These are phyloP conservation scores for Sterna hirundo DNA, from an alignment of 2,113 vertebrate species.

Conservation along the genomic window DNA sequence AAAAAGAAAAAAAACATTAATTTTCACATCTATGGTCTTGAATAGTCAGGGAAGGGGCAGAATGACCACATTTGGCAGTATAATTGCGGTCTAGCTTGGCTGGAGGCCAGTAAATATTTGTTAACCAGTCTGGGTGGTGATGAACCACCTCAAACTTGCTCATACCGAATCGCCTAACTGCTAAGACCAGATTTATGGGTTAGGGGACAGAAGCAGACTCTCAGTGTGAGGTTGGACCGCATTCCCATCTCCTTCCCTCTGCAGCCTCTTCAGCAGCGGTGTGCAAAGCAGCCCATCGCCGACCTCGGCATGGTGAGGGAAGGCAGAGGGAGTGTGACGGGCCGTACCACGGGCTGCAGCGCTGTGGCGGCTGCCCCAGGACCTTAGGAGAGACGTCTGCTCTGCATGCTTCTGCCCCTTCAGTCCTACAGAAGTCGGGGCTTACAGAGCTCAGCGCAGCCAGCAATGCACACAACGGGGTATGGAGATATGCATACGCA, in stretches of 20 bases:
- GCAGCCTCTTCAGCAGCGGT: background rate
- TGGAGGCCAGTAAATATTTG: background rate
- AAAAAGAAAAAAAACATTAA: background rate
- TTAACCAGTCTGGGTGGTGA: background rate
- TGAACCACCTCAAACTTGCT: background rate
- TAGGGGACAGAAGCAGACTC: background rate
- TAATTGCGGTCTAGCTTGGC: background rate
- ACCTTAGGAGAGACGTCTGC: accelerated
- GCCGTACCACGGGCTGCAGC: too few species aligned
- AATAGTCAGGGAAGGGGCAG: background rate
- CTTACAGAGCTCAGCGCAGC: background rate
- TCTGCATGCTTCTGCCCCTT: background rate
- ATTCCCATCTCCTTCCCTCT: background rate
- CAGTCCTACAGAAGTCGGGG: background rate
- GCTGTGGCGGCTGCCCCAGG: background rate
- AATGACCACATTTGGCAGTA: background rate
- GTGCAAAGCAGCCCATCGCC: background rate
- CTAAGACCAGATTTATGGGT: background rate
- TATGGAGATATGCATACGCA: accelerated
- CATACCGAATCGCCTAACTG: background rate
- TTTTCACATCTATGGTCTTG: background rate
- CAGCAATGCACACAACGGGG: accelerated
- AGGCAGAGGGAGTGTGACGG: background rate
- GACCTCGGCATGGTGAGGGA: accelerated
- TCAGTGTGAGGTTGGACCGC: background rate